These are phyloP conservation scores for Electrona antarctica DNA, from an alignment of 2,113 vertebrate species.

Conservation along the genomic window DNA sequence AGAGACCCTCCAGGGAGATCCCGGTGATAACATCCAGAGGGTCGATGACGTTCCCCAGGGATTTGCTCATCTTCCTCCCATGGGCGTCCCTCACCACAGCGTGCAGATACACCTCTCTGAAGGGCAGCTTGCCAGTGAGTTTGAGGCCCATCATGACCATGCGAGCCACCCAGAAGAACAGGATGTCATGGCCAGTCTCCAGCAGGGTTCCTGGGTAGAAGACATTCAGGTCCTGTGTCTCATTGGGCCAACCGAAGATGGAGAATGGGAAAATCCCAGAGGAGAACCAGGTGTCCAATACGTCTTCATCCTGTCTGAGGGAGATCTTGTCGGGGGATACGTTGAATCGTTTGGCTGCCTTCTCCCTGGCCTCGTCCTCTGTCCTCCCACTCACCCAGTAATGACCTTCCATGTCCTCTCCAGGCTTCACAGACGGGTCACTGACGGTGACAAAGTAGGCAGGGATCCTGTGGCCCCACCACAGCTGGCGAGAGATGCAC, in stretches of 20 bases:
- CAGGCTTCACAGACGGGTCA: constrained; percentile 81
- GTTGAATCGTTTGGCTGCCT: constrained; percentile 84
- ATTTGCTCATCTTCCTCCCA: constrained; percentile 96
- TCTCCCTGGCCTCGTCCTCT: constrained; percentile 81
- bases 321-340: constrained; percentile 83
- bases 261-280: constrained; percentile 92
- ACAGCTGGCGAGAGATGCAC: constrained; percentile 92
- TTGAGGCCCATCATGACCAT: constrained; percentile 93
- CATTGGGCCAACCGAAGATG: constrained; percentile 88
- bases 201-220: constrained; percentile 89
- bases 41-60: constrained; percentile 92
- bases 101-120: constrained; percentile 89
- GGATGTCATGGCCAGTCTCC: constrained; percentile 90
- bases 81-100: constrained; percentile 89
- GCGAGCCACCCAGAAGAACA: constrained; percentile 93
- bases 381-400: constrained; percentile 90
- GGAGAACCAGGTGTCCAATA: constrained; percentile 92
- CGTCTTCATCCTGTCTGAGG: constrained; percentile 87
- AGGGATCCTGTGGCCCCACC: constrained; percentile 93
- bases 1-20: constrained; percentile 85
- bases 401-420: constrained; percentile 86
- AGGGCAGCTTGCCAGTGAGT: constrained; percentile 88
- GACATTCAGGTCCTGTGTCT: constrained; percentile 81
- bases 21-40: constrained; percentile 89
- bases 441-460: constrained; percentile 86